A percentile compares a stretch with the other conserved stretches of the same genome.
phyloP scores from a whole-genome alignment of 2,888 invertebrate genomes.

The Nemotelus pantherinus region DNA sequence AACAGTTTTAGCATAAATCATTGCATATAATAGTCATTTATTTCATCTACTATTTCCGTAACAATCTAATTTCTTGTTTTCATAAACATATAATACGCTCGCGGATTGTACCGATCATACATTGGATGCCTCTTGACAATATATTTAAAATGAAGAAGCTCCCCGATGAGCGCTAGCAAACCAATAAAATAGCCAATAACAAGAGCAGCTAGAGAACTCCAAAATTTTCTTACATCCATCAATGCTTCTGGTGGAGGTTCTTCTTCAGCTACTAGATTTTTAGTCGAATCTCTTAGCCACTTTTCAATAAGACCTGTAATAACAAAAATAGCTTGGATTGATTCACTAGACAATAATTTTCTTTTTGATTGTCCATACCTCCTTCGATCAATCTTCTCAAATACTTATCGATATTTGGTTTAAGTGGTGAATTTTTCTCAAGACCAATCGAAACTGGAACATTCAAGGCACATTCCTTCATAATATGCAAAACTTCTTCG shows the following conservation, averaged over 20 bases:
- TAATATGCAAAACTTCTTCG: slow-evolving; percentile 72
- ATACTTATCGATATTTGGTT: slow-evolving; percentile 73
- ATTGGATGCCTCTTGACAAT: slow-evolving; percentile 73
- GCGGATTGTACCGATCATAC: slow-evolving; percentile 72
- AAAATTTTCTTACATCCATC: slow-evolving; percentile 80
- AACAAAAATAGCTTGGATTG: background rate
- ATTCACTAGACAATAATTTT: background rate
- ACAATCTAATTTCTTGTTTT: background rate
- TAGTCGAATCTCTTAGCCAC: slow-evolving; percentile 81
- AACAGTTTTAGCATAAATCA: too few species aligned
- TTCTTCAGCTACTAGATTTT: slow-evolving; percentile 69
- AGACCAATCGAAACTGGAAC: slow-evolving; percentile 85
- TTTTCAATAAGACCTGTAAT: slow-evolving; percentile 76
- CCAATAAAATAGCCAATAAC: slow-evolving; percentile 74
- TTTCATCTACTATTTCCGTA: too few species aligned
- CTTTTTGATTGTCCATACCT: slow-evolving; percentile 63
- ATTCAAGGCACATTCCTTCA: slow-evolving; percentile 81
- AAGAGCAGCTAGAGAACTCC: slow-evolving; percentile 80
- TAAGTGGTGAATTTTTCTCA: slow-evolving; percentile 83
- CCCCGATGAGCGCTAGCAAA: slow-evolving; percentile 68
- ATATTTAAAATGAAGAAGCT: slow-evolving; percentile 75
- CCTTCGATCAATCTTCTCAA: slow-evolving; percentile 77
- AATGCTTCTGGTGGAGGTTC: slow-evolving; percentile 75
- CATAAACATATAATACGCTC: slow-evolving; percentile 56
- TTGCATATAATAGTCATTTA: too few species aligned